Percentiles rank a stretch among this genome's conserved stretches.
Evolutionary conservation across 2,888 invertebrate species (phyloP).

Genomic region (Caenorhabditis sp.): DNA sequence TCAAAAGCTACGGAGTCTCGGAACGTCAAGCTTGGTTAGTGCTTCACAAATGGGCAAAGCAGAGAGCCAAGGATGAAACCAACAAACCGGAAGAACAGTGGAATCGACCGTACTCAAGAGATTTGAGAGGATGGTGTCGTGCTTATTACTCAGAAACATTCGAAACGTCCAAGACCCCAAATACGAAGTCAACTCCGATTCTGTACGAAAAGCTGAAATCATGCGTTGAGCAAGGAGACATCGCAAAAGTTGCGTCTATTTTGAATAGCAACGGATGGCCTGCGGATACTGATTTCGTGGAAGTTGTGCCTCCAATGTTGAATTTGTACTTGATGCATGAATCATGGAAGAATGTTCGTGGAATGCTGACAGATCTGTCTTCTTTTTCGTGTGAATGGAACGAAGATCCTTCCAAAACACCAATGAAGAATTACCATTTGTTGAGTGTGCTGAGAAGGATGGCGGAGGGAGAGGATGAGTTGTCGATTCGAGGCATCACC

Average conservation of each 20-base stretch:
- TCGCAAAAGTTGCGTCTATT: constrained; percentile 65
- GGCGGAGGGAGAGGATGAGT: constrained; percentile 54
- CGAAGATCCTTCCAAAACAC: constrained; percentile 56
- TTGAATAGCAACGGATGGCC: constrained; percentile 73
- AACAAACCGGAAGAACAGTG: constrained; percentile 40
- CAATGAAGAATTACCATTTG: constrained; percentile 73
- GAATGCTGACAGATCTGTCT: constrained; percentile 68
- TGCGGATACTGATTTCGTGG: constrained; percentile 69
- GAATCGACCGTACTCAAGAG: constrained; percentile 44
- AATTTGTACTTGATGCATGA: constrained; percentile 74
- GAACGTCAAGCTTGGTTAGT: constrained; percentile 66
- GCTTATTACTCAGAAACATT: constrained; percentile 63
- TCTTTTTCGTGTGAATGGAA: constrained; percentile 37
- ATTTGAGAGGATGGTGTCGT: constrained; percentile 67
- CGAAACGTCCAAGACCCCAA: constrained; percentile 40
- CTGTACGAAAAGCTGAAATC: constrained; percentile 63
- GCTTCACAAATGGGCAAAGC: constrained; percentile 65
- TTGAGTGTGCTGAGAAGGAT: constrained; percentile 67
- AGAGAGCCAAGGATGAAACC: constrained; percentile 36
- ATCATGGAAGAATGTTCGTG: constrained; percentile 70
- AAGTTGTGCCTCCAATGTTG: constrained; percentile 69
- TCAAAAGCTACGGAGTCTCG: constrained; percentile 69
- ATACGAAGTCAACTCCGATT: constrained; percentile 19
- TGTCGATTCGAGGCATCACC: constrained; percentile 64
- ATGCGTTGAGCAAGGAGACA: constrained; percentile 68